These are phyloP conservation scores for Lutraria rhynchaena DNA, from an alignment of 1,140 invertebrate genomes.

Conservation along the genomic window DNA sequence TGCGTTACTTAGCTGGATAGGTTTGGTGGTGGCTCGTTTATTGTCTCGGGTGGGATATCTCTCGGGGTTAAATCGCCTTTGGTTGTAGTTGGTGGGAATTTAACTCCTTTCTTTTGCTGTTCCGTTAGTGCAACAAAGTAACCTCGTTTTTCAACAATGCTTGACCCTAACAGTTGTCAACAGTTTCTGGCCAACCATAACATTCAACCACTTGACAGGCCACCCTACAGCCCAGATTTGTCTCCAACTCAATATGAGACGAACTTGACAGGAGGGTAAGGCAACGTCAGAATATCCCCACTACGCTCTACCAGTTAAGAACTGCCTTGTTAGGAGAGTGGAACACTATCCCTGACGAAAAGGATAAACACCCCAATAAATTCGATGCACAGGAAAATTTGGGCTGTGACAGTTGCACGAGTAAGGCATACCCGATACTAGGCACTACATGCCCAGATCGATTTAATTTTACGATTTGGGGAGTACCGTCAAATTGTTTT, in stretches of 20 bases:
- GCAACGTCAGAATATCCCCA: slow-evolving; percentile 6
- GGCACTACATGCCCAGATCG: not conserved
- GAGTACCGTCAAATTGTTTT: no score
- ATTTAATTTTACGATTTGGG: not conserved
- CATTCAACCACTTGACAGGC: no score
- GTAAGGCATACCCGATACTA: slow-evolving; percentile 20
- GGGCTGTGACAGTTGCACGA: slow-evolving; percentile 24
- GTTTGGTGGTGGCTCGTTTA: slow-evolving; percentile 11
- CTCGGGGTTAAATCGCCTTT: slow-evolving; percentile 10
- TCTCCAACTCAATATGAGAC: slow-evolving; percentile 9
- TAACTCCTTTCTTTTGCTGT: not conserved
- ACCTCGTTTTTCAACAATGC: slow-evolving; percentile 30
- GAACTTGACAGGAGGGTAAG: slow-evolving; percentile 33
- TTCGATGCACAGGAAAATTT: slow-evolving; percentile 20
- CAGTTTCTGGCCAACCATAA: not conserved
- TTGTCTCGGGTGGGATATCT: slow-evolving; percentile 13
- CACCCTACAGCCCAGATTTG: slow-evolving; percentile 22
- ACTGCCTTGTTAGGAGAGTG: slow-evolving; percentile 23
- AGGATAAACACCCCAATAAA: slow-evolving; percentile 24
- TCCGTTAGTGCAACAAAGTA: slow-evolving; percentile 3
- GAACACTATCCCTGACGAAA: slow-evolving; percentile 31
- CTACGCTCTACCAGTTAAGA: not conserved
- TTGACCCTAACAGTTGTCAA: not conserved
- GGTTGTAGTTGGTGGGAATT: slow-evolving; percentile 17
- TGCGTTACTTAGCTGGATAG: slow-evolving; percentile 4